A percentile compares a stretch with the other conserved stretches of the same genome.
These are phyloP conservation scores for Phocides pigmalion DNA, from an alignment of 1,140 invertebrate species.

Conservation along the genomic window DNA sequence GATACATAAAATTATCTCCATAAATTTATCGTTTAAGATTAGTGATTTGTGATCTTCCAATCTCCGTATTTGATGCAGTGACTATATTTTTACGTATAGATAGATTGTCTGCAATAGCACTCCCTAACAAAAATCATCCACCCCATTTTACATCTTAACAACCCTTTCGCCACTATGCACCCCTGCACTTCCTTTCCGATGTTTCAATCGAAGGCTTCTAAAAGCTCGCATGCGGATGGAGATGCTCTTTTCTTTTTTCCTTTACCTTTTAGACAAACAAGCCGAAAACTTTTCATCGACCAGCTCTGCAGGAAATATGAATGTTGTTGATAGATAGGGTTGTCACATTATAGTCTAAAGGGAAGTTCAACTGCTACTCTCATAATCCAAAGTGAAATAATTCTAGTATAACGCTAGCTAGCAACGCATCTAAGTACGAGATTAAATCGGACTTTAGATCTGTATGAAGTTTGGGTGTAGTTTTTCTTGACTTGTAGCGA, in stretches of 20 bases:
- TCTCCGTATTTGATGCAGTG: not conserved
- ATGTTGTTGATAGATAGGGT: constrained; percentile 6
- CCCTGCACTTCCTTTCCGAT: constrained; percentile 25
- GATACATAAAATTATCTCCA: too few species aligned
- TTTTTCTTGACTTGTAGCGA: too few species aligned
- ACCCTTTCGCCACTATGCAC: constrained; percentile 11
- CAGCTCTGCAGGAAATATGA: constrained; percentile 26
- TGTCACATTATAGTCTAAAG: not conserved
- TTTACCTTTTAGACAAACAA: constrained; percentile 32
- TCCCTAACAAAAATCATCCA: not conserved
- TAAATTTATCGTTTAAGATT: too few species aligned
- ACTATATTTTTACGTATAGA: not conserved
- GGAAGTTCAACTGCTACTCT: not conserved
- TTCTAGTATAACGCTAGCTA: too few species aligned
- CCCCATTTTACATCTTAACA: constrained; percentile 25
- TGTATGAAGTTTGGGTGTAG: too few species aligned
- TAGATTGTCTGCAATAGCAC: not conserved
- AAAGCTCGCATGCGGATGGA: constrained; percentile 18
- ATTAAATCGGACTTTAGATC: too few species aligned
- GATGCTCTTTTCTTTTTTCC: constrained; percentile 21
- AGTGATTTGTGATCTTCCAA: too few species aligned
- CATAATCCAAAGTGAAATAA: too few species aligned
- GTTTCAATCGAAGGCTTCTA: constrained; percentile 27
- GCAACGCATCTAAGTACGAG: too few species aligned
- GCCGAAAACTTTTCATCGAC: constrained; percentile 32